These are phyloP conservation scores for Xyrichtys novacula DNA, from an alignment of 2,797 vertebrate genomes.

Conservation along the genomic window DNA sequence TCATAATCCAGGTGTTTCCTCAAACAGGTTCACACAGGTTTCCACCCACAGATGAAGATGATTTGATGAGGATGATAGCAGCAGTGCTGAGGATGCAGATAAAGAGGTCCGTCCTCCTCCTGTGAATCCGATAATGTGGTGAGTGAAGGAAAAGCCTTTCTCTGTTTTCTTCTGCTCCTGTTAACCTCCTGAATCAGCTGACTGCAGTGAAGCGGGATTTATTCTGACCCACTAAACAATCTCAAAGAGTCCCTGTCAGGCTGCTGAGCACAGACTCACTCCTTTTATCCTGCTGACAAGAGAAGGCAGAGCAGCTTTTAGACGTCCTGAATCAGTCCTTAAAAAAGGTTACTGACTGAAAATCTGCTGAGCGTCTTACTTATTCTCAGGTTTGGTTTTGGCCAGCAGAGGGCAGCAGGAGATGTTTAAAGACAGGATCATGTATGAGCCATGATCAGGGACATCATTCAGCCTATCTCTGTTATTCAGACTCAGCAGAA, in stretches of 20 bases:
- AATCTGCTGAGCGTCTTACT: too few relatives aligned
- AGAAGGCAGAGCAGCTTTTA: not conserved
- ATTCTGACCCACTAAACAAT: constrained; percentile 63
- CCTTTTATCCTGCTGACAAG: not conserved
- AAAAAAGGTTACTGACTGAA: not conserved
- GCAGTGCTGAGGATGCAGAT: not conserved
- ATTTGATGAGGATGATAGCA: not conserved
- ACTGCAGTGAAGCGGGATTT: constrained; percentile 25
- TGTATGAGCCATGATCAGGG: too few relatives aligned
- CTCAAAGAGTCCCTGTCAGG: constrained; percentile 47
- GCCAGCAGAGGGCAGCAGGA: not conserved
- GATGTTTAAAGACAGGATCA: not conserved
- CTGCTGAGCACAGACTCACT: constrained; percentile 17
- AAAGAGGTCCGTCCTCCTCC: constrained; percentile 1
- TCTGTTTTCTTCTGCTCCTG: constrained; percentile 44
- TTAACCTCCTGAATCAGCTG: constrained; percentile 48
- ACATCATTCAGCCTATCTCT: too few relatives aligned
- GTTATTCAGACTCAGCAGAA: too few relatives aligned
- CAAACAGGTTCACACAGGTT: not conserved
- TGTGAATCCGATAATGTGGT: not conserved
- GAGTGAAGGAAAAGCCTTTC: constrained; percentile 4
- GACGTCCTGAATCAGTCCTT: too few relatives aligned
- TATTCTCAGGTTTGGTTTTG: not conserved
- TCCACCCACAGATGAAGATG: not conserved
- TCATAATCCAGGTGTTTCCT: not conserved